Percentiles rank a stretch among this genome's conserved stretches.
Evolutionary conservation across 23 tunicate genomes (phyloP).

Genomic region (Ciona savignyi): DNA sequence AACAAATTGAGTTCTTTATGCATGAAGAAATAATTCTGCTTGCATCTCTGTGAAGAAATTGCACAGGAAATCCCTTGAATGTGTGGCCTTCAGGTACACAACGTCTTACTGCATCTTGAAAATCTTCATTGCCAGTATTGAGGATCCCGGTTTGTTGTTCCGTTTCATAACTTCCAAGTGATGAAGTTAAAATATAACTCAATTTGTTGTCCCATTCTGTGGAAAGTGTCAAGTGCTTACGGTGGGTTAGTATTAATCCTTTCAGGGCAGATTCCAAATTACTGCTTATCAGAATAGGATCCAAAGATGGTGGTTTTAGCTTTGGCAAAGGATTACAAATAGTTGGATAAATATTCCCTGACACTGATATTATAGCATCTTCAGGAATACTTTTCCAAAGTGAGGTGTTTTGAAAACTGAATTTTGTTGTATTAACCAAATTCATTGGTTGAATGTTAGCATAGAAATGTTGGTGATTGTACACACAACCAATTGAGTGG

Average conservation of each 20-base stretch:
- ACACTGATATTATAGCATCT: conserved; percentile 46
- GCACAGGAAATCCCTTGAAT: conserved; percentile 88
- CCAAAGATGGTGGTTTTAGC: conserved; percentile 46
- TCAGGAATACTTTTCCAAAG: conserved; percentile 77
- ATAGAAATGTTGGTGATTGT: conserved; percentile 74
- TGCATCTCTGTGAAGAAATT: conserved; percentile 59
- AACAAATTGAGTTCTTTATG: conserved; percentile 57
- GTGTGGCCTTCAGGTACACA: conserved; percentile 87
- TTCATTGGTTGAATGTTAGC: conserved; percentile 80
- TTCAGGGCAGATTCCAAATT: conserved; percentile 52
- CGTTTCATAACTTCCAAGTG: conserved; percentile 66
- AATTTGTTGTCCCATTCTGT: conserved; percentile 83
- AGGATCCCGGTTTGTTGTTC: conserved; percentile 51
- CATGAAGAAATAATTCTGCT: conserved; percentile 47
- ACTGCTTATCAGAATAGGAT: conserved; percentile 35
- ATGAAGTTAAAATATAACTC: conserved; percentile 44
- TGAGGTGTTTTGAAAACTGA: conserved; percentile 29
- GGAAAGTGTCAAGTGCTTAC: conserved; percentile 41
- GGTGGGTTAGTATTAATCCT: conserved; percentile 28
- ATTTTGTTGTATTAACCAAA: conserved; percentile 44
- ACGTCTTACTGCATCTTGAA: conserved; percentile 76
- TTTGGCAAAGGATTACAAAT: conserved; percentile 59
- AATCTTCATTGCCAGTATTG: conserved; percentile 72
- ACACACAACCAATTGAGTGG: conserved; percentile 63
- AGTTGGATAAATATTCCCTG: conserved; percentile 21